Evolutionary conservation across 2,797 vertebrate genomes (phyloP).

Genomic region (Silurus lanzhouensis): DNA sequence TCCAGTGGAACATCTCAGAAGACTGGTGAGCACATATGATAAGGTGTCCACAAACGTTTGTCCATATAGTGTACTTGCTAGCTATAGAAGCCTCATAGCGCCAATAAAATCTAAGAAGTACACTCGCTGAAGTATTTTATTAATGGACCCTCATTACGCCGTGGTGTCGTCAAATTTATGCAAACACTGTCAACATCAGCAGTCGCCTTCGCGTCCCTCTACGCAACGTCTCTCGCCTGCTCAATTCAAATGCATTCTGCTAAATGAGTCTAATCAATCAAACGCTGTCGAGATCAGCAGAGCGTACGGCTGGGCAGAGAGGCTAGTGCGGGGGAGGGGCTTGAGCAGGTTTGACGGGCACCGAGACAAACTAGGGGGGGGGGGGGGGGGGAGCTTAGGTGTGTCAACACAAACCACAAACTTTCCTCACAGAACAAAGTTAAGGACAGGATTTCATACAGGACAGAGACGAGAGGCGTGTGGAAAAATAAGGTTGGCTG

Average conservation of each 20-base stretch:
- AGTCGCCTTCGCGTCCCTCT: neutral
- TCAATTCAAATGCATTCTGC: constrained; percentile 19
- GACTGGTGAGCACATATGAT: too few species aligned
- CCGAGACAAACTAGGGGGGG: neutral
- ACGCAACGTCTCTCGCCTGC: neutral
- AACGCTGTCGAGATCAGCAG: constrained; percentile 16
- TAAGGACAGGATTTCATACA: too few species aligned
- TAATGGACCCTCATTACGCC: neutral
- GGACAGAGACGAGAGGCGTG: neutral
- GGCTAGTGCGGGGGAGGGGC: neutral
- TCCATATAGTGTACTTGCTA: neutral
- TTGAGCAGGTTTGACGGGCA: neutral
- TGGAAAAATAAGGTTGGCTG: constrained; percentile 38
- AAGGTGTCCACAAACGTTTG: too few species aligned
- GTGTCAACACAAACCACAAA: neutral
- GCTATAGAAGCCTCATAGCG: neutral
- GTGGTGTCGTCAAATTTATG: neutral
- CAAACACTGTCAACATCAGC: neutral
- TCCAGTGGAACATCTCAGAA: too few species aligned
- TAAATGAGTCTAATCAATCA: constrained; percentile 48
- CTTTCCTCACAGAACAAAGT: neutral
- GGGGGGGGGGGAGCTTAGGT: neutral
- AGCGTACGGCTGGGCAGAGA: neutral
- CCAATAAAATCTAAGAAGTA: too few species aligned
- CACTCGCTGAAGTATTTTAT: neutral